These are phyloP conservation scores for Sarcophaga rosellei DNA, from an alignment of 2,888 invertebrate genomes.

Conservation along the genomic window DNA sequence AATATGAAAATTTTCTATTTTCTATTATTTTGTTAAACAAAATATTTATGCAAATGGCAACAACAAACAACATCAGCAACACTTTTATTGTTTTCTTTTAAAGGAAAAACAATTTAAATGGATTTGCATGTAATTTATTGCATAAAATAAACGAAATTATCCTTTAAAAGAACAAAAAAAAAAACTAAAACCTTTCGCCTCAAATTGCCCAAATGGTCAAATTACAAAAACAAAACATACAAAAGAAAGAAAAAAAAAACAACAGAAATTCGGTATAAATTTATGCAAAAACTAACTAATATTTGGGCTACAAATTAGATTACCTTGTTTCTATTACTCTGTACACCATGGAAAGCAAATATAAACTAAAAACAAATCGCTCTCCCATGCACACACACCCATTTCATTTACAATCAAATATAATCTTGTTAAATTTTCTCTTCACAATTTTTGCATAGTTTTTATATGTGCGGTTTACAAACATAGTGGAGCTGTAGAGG, in stretches of 20 bases:
- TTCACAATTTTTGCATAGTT: conserved; percentile 52
- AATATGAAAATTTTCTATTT: conserved; percentile 57
- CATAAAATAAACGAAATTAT: conserved; percentile 63
- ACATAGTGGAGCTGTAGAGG: not conserved
- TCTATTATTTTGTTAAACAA: not conserved
- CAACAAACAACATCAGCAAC: not conserved
- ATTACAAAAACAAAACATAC: not conserved
- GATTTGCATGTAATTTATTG: conserved; percentile 77
- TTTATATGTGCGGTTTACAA: conserved; percentile 19
- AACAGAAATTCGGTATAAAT: not conserved
- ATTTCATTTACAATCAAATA: conserved; percentile 39
- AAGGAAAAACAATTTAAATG: conserved; percentile 77
- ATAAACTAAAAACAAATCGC: conserved; percentile 35
- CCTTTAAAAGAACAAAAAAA: conserved; percentile 69
- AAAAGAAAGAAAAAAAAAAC: not conserved
- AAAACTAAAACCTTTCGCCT: conserved; percentile 18
- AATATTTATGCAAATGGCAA: not conserved
- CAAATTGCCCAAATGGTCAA: conserved; percentile 63
- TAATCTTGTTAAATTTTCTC: conserved; percentile 64
- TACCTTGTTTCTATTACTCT: conserved; percentile 56
- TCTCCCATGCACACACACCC: not conserved
- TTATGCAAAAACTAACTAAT: conserved; percentile 60
- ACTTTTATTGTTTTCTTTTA: conserved; percentile 73
- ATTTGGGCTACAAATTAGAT: conserved; percentile 59
- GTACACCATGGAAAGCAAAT: conserved; percentile 49